Evolutionary conservation across 2,797 vertebrate genomes (phyloP).

Genomic region (Pangasius mekongensis): DNA sequence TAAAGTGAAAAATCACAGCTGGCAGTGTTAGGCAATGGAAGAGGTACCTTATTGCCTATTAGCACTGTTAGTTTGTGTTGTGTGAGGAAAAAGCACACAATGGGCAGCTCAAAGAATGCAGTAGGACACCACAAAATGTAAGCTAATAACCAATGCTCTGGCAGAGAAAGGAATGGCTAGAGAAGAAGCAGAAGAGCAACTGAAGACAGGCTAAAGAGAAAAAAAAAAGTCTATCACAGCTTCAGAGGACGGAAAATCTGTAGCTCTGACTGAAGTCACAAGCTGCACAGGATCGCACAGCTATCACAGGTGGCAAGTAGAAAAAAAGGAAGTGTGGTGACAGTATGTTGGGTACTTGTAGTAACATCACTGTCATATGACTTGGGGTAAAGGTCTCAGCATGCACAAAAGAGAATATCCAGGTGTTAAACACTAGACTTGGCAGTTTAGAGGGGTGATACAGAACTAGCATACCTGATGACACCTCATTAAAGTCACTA

Average conservation of each 20-base stretch:
- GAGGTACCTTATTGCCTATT: not conserved
- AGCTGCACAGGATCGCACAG: too few relatives aligned
- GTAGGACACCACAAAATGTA: not conserved
- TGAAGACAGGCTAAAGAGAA: not conserved
- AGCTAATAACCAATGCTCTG: not conserved
- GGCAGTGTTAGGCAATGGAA: not conserved
- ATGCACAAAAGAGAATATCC: not conserved
- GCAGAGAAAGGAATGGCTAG: not conserved
- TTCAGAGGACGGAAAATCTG: not conserved
- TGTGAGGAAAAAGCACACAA: not conserved
- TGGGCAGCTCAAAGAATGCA: not conserved
- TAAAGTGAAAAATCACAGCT: conserved; percentile 8
- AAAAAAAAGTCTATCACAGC: not conserved
- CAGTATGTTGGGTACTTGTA: not conserved
- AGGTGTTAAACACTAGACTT: not conserved
- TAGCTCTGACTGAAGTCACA: not conserved
- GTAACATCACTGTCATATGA: not conserved
- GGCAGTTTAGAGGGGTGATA: not conserved
- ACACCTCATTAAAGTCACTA: not conserved
- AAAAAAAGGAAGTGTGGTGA: not conserved
- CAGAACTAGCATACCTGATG: not conserved
- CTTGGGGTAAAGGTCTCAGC: too few relatives aligned
- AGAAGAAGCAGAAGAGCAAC: not conserved
- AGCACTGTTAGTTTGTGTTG: not conserved
- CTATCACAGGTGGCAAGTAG: not conserved